A percentile compares a stretch with the other conserved stretches of the same genome.
phyloP scores from a whole-genome alignment of 53 echinoderm and acorn worm genomes.

The Echinarachnius parma region DNA sequence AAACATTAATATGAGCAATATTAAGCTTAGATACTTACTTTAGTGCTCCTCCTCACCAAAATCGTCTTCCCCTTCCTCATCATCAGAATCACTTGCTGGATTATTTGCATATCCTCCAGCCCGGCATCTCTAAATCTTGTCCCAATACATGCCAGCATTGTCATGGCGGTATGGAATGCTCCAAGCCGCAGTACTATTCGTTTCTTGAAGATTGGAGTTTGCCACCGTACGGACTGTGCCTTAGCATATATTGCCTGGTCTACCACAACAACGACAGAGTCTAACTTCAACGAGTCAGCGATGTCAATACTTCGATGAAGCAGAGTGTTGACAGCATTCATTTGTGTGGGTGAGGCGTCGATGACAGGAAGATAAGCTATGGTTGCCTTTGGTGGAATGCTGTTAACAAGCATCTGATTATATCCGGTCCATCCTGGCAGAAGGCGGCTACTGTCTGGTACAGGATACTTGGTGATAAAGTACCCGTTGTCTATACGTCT shows the following conservation, averaged over 20 bases:
- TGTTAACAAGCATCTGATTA: not conserved
- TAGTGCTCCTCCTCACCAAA: no score
- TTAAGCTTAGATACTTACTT: no score
- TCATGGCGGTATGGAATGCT: slow-evolving; percentile 46
- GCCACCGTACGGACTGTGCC: slow-evolving; percentile 52
- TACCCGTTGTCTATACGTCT: no score
- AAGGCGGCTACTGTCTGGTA: not conserved
- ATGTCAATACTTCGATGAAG: slow-evolving; percentile 13
- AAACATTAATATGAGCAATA: no score
- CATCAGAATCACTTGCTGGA: no score
- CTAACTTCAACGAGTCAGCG: not conserved
- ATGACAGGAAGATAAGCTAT: slow-evolving; percentile 32
- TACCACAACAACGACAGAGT: slow-evolving; percentile 14
- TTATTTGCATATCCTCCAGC: slow-evolving; percentile 48
- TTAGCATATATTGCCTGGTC: slow-evolving; percentile 68
- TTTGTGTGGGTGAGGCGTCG: slow-evolving; percentile 32
- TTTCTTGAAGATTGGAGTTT: slow-evolving; percentile 7
- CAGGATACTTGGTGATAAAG: no score
- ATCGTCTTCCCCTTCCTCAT: no score
- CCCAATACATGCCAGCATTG: slow-evolving; percentile 52
- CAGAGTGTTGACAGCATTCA: slow-evolving; percentile 28
- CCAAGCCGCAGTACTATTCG: slow-evolving; percentile 51
- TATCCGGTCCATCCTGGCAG: slow-evolving; percentile 21
- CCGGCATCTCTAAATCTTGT: slow-evolving; percentile 64
- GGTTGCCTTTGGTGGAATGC: not conserved